phyloP scores from a whole-genome alignment of 2,797 vertebrate species.

The Scomberomorus guttatus region DNA sequence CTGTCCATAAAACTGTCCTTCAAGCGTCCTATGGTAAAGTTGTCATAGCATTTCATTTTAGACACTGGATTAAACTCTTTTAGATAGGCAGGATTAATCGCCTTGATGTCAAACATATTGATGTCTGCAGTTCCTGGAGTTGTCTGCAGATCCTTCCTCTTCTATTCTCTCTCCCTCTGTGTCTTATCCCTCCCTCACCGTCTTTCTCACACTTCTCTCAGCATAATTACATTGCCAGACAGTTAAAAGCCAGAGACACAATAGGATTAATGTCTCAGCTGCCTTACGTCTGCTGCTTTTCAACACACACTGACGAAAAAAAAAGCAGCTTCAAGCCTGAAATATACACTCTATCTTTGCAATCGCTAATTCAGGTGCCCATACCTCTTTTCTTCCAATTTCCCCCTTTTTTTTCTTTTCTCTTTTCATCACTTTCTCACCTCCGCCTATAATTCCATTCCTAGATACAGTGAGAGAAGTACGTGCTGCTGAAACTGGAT shows the following conservation, averaged over 20 bases:
- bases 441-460: constrained; percentile 47
- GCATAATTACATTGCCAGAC: constrained; percentile 64
- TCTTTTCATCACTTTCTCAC: constrained; percentile 40
- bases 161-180: neutral
- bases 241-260: constrained; percentile 63
- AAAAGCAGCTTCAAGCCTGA: constrained; percentile 29
- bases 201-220: constrained; percentile 42
- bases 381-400: constrained; percentile 31
- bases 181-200: constrained; percentile 38
- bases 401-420: neutral
- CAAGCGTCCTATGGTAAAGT: constrained; percentile 7
- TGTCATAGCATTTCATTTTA: constrained; percentile 9
- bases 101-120: constrained; percentile 43
- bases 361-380: constrained; percentile 18
- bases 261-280: constrained; percentile 56
- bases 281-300: constrained; percentile 47
- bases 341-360: constrained; percentile 36
- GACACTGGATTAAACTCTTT: constrained; percentile 19
- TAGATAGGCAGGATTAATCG: constrained; percentile 22
- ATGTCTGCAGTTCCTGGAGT: constrained; percentile 43
- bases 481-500: constrained; percentile 51
- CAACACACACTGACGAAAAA: constrained; percentile 27
- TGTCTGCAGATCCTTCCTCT: neutral
- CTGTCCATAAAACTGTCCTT: constrained; percentile 13
- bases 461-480: constrained; percentile 16